These are phyloP conservation scores for Nixonia krombeini DNA, from an alignment of 1,140 invertebrate genomes.

Conservation along the genomic window DNA sequence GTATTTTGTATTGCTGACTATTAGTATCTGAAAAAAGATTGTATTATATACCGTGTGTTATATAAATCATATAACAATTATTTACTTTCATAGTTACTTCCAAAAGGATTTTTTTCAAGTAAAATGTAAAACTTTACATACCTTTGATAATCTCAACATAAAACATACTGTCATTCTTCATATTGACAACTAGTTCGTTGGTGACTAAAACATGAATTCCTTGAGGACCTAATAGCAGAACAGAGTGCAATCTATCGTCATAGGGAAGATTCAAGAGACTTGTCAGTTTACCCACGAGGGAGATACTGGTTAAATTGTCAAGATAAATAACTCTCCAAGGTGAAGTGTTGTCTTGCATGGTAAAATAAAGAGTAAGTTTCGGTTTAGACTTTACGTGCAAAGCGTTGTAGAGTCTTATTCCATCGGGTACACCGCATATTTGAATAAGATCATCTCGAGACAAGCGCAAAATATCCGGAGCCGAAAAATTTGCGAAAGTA, in stretches of 20 bases:
- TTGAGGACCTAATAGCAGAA: slow-evolving; percentile 82
- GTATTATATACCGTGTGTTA: neutral
- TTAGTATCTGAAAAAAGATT: slow-evolving; percentile 50
- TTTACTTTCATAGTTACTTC: neutral
- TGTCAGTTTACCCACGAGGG: slow-evolving; percentile 79
- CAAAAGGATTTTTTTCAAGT: too few species aligned
- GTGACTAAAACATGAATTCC: slow-evolving; percentile 83
- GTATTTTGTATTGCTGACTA: slow-evolving; percentile 46
- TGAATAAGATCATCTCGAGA: slow-evolving; percentile 92
- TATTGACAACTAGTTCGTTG: slow-evolving; percentile 79
- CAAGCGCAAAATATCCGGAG: slow-evolving; percentile 88
- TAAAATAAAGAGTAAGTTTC: slow-evolving; percentile 83
- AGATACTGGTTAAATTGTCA: slow-evolving; percentile 76
- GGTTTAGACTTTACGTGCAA: slow-evolving; percentile 86
- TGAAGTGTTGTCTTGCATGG: slow-evolving; percentile 74
- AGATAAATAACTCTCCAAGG: slow-evolving; percentile 88
- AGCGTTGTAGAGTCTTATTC: slow-evolving; percentile 91
- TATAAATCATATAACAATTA: neutral
- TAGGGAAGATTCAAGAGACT: slow-evolving; percentile 73
- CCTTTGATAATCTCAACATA: slow-evolving; percentile 73
- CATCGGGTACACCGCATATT: slow-evolving; percentile 93
- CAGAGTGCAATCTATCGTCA: slow-evolving; percentile 74
- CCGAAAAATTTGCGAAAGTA: slow-evolving; percentile 89
- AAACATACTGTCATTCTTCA: slow-evolving; percentile 78
- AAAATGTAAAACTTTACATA: slow-evolving; percentile 28